phyloP scores from a whole-genome alignment of 2,797 vertebrate species.

The Antrozous pallidus region DNA sequence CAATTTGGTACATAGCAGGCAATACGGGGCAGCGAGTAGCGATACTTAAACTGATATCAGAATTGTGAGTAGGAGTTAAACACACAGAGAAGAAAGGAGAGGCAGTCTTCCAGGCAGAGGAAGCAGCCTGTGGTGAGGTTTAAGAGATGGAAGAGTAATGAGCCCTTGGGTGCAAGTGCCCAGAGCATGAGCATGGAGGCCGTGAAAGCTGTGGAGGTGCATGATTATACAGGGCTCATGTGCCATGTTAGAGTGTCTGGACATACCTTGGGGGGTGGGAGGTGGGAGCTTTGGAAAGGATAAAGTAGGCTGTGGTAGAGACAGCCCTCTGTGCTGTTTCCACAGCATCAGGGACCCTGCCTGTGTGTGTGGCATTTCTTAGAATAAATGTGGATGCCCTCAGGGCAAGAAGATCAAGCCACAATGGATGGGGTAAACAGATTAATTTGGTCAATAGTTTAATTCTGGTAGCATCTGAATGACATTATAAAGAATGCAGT shows the following conservation, averaged over 20 bases:
- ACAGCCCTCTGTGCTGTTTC: neutral
- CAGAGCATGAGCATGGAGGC: neutral
- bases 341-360: neutral
- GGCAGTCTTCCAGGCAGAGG: neutral
- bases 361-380: neutral
- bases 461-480: constrained; percentile 76
- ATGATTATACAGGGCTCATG: neutral
- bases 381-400: constrained; percentile 49
- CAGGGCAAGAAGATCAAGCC: neutral
- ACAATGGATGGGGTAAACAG: constrained; percentile 68
- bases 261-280: neutral
- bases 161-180: neutral
- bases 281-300: neutral
- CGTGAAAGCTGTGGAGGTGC: neutral
- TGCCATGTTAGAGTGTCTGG: neutral
- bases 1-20: neutral
- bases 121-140: neutral
- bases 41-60: neutral
- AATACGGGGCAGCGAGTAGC: rapidly evolving
- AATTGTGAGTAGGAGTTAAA: neutral
- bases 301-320: neutral
- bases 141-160: neutral
- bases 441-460: constrained; percentile 80
- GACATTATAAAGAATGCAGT: constrained; percentile 76
- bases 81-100: neutral